These are phyloP conservation scores for Eupithecia subfuscata DNA, from an alignment of 2,888 invertebrate genomes.

Conservation along the genomic window DNA sequence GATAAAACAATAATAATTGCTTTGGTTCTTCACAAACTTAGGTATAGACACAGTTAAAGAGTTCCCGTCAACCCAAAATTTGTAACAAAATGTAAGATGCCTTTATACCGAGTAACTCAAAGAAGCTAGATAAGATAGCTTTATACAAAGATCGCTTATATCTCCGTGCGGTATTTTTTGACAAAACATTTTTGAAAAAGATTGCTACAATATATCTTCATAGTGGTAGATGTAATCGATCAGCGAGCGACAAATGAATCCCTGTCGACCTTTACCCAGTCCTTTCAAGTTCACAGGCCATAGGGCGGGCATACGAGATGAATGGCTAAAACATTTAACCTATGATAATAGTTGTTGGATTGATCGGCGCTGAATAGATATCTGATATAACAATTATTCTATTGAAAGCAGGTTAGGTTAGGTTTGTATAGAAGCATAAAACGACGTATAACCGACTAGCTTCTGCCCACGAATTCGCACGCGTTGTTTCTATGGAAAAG, in stretches of 20 bases:
- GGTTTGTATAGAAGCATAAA: background rate
- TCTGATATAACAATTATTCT: background rate
- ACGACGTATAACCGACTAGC: too few relatives aligned
- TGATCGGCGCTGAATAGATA: background rate
- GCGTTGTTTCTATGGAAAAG: too few relatives aligned
- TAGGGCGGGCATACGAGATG: conserved; percentile 15
- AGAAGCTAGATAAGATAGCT: background rate
- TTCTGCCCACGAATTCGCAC: too few relatives aligned
- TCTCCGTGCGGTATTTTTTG: background rate
- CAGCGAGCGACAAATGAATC: conserved; percentile 21
- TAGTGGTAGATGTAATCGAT: conserved; percentile 14
- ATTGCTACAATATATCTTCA: conserved; percentile 18
- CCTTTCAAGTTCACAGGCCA: background rate
- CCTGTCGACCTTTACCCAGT: conserved; percentile 8
- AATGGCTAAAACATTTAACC: conserved; percentile 21
- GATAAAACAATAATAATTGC: too few relatives aligned
- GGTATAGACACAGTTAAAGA: background rate
- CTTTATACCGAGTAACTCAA: background rate
- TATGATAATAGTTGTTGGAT: conserved; percentile 8
- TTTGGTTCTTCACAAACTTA: too few relatives aligned
- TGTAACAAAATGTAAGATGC: background rate
- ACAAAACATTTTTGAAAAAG: background rate
- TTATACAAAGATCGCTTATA: background rate
- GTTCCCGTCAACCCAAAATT: background rate
- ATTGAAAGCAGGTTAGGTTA: background rate